phyloP scores from a whole-genome alignment of 1,140 invertebrate genomes.

The Aphaenogaster ashmeadi region DNA sequence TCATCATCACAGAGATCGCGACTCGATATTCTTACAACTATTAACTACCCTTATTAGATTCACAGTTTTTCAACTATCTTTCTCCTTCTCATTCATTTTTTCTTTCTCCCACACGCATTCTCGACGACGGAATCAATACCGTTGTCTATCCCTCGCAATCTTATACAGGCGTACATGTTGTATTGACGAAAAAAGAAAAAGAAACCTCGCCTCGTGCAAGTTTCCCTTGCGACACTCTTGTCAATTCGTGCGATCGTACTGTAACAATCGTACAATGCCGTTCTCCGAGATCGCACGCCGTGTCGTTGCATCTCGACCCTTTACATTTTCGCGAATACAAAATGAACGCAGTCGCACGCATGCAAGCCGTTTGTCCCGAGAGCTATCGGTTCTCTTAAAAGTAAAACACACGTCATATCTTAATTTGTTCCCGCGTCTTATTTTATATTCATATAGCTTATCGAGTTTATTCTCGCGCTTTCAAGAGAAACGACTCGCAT shows the following conservation, averaged over 20 bases:
- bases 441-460: background rate
- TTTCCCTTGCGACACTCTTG: background rate
- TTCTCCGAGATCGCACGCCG: background rate
- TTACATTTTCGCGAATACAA: conserved; percentile 34
- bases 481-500: conserved; percentile 24
- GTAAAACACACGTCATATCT: background rate
- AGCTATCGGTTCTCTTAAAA: background rate
- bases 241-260: background rate
- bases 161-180: background rate
- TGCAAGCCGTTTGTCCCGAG: background rate
- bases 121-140: conserved; percentile 11
- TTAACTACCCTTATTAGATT: conserved; percentile 64
- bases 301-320: background rate
- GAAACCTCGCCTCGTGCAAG: background rate
- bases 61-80: conserved; percentile 39
- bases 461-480: background rate
- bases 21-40: conserved; percentile 68
- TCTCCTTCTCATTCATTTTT: conserved; percentile 28
- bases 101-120: background rate
- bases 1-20: conserved; percentile 70
- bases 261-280: background rate
- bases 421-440: conserved; percentile 29
- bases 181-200: conserved; percentile 9
- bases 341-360: background rate
- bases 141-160: conserved; percentile 2